Percentiles rank a stretch among this genome's conserved stretches.
Conservation (phyloP, 1,140 invertebrate species). For the Dendroctonus ponderosae region DNA sequence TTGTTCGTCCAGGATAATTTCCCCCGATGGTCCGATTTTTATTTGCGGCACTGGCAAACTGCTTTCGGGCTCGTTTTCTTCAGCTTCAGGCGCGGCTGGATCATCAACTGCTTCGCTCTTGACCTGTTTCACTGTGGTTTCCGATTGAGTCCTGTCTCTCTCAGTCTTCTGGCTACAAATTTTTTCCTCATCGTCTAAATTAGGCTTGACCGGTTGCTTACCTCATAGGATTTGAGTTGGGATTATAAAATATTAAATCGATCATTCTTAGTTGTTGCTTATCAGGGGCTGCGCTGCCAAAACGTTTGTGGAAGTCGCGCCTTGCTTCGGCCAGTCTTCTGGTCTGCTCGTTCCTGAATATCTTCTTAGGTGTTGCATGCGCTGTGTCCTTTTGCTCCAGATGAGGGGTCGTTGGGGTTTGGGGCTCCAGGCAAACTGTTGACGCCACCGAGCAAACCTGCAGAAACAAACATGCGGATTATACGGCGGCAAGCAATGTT, state of each 20-base stretch:
- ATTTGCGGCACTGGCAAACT: constrained; percentile 75
- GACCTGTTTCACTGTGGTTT: constrained; percentile 16
- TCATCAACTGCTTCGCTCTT: constrained; percentile 43
- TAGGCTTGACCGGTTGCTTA: background rate
- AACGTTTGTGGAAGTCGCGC: constrained; percentile 60
- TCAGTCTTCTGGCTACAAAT: background rate
- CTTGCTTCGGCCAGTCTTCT: constrained; percentile 57
- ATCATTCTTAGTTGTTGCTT: constrained; percentile 78
- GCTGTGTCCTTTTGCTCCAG: constrained; percentile 35
- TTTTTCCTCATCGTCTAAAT: background rate
- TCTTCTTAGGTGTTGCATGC: constrained; percentile 40
- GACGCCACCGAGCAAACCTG: constrained; percentile 42
- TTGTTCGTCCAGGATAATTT: constrained; percentile 83
- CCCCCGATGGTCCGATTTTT: constrained; percentile 83
- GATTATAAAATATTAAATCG: constrained; percentile 89
- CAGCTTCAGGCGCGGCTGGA: constrained; percentile 47
- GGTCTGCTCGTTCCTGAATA: constrained; percentile 52
- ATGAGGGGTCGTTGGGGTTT: constrained; percentile 5
- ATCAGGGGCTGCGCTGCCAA: constrained; percentile 60
- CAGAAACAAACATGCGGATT: constrained; percentile 2
- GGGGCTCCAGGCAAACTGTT: constrained; percentile 18
- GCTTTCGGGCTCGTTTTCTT: constrained; percentile 49
- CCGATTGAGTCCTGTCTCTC: constrained; percentile 20
- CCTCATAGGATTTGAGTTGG: constrained; percentile 44
- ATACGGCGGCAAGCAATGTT: background rate